Conservation (phyloP, 2,888 invertebrate genomes). For the Criorhina ranunculi region DNA sequence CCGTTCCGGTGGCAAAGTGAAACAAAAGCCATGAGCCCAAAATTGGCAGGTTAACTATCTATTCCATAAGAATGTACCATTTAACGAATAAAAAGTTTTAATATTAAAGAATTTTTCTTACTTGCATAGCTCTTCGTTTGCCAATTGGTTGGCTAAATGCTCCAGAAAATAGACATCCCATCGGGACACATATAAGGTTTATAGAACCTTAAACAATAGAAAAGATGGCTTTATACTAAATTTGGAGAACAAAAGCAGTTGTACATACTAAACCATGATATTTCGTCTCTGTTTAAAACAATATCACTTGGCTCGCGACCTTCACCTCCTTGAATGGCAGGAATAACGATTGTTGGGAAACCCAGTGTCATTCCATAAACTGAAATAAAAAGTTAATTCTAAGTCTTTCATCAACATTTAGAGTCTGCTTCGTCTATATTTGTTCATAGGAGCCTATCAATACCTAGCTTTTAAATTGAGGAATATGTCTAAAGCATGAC, state of each 20-base stretch:
- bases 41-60: constrained; percentile 90
- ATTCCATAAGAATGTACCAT: constrained; percentile 21
- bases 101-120: constrained; percentile 74
- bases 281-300: constrained; percentile 87
- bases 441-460: no score
- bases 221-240: background rate
- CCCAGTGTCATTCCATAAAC: constrained; percentile 93
- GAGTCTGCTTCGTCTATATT: no score
- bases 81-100: background rate
- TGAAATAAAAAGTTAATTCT: constrained; percentile 78
- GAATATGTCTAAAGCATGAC: no score
- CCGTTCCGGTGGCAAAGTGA: constrained; percentile 87
- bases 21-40: constrained; percentile 90
- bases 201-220: constrained; percentile 88
- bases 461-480: no score
- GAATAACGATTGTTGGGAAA: constrained; percentile 92
- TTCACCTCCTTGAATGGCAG: constrained; percentile 87
- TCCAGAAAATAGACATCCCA: constrained; percentile 92
- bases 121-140: constrained; percentile 90
- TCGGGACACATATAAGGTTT: constrained; percentile 91
- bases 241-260: background rate
- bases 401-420: background rate
- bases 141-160: constrained; percentile 89
- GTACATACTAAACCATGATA: constrained; percentile 90
- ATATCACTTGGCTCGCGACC: constrained; percentile 84